These are phyloP conservation scores for Xiphorhynchus elegans DNA, from an alignment of 2,113 vertebrate genomes.

Conservation along the genomic window DNA sequence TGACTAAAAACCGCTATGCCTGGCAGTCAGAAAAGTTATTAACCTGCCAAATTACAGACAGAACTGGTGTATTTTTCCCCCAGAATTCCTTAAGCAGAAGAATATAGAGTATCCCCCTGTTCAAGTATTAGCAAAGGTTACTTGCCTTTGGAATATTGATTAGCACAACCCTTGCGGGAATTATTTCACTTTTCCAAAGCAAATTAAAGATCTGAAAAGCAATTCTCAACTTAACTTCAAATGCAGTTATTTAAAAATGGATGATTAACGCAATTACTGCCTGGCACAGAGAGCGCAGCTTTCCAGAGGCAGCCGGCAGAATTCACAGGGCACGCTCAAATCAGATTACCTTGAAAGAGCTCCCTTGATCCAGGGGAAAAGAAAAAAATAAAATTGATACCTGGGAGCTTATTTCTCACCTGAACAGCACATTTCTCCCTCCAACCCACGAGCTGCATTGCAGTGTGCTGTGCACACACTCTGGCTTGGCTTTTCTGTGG, in stretches of 20 bases:
- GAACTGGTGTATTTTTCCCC: background rate
- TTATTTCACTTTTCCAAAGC: constrained; percentile 66
- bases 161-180: constrained; percentile 20
- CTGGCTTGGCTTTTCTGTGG: background rate
- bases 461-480: background rate
- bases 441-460: background rate
- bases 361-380: constrained; percentile 25
- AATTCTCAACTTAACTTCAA: constrained; percentile 71
- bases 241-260: constrained; percentile 70
- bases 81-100: background rate
- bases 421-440: background rate
- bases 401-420: constrained; percentile 43
- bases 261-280: constrained; percentile 66
- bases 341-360: constrained; percentile 60
- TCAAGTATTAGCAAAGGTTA: constrained; percentile 27
- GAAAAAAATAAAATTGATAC: constrained; percentile 50
- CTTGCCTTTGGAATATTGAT: constrained; percentile 36
- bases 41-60: constrained; percentile 18
- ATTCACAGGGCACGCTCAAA: constrained; percentile 38
- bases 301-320: constrained; percentile 44
- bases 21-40: background rate
- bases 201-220: constrained; percentile 72
- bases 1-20: constrained; percentile 1
- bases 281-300: constrained; percentile 29
- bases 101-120: background rate